phyloP scores from a whole-genome alignment of 2,888 invertebrate species.

The Tinea pellionella region DNA sequence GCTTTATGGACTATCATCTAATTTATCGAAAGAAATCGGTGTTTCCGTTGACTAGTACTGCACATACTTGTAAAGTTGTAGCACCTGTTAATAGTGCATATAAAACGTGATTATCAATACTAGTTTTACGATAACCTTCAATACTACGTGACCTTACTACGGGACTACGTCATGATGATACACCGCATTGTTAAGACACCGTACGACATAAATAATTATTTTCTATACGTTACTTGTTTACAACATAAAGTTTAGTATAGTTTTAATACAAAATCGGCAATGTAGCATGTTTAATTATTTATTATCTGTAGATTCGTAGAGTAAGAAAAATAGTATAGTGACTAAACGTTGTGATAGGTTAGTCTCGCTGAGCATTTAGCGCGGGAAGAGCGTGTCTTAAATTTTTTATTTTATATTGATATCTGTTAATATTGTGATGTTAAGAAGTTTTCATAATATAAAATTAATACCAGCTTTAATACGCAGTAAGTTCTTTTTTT shows the following conservation, averaged over 20 bases:
- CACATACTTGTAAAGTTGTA: no score
- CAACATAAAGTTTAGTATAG: neutral
- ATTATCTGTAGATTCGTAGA: neutral
- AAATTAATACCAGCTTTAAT: neutral
- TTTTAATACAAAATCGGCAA: neutral
- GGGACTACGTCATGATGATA: no score
- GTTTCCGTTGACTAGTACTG: no score
- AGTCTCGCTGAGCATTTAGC: neutral
- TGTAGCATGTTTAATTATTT: neutral
- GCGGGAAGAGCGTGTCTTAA: neutral
- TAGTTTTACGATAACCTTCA: no score
- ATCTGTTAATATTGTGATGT: neutral
- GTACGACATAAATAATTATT: neutral
- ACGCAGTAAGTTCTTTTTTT: neutral
- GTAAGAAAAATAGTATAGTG: neutral
- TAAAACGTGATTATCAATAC: no score
- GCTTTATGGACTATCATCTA: no score
- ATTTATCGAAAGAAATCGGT: no score
- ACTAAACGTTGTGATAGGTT: constrained; percentile 9
- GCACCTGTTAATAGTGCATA: no score
- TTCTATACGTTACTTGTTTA: neutral
- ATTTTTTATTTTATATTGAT: neutral
- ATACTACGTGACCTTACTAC: no score
- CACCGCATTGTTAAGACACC: no score
- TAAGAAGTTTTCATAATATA: neutral